phyloP scores from a whole-genome alignment of 1,140 invertebrate genomes.

The Holotrichia oblita region DNA sequence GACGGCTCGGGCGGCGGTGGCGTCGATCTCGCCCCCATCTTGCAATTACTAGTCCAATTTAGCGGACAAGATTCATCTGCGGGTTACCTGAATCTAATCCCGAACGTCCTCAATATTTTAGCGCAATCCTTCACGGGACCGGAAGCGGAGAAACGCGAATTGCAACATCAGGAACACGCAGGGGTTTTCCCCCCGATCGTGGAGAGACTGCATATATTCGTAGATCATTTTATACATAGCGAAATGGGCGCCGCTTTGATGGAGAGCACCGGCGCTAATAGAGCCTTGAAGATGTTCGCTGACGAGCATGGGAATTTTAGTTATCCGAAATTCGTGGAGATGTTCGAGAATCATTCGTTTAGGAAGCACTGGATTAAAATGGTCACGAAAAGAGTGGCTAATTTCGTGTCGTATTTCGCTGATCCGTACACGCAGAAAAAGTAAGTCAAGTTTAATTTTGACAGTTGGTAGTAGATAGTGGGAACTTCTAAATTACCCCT shows the following conservation, averaged over 20 bases:
- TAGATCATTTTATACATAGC: slow-evolving; percentile 82
- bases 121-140: slow-evolving; percentile 63
- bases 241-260: slow-evolving; percentile 77
- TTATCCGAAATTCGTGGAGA: slow-evolving; percentile 76
- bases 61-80: slow-evolving; percentile 50
- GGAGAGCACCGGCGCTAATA: slow-evolving; percentile 75
- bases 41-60: slow-evolving; percentile 48
- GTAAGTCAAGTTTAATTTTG: slow-evolving; percentile 62
- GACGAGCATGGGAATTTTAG: slow-evolving; percentile 74
- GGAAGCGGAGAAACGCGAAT: slow-evolving; percentile 64
- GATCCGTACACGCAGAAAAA: slow-evolving; percentile 78
- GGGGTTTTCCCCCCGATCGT: slow-evolving; percentile 79
- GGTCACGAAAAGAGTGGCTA: slow-evolving; percentile 73
- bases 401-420: slow-evolving; percentile 76
- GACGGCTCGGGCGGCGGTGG: slow-evolving; percentile 44
- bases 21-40: slow-evolving; percentile 48
- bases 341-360: slow-evolving; percentile 79
- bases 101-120: too few relatives aligned
- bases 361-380: slow-evolving; percentile 80
- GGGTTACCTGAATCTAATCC: slow-evolving; percentile 42
- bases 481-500: too few relatives aligned
- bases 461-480: not conserved
- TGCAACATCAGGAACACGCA: slow-evolving; percentile 76
- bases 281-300: slow-evolving; percentile 69
- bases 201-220: slow-evolving; percentile 77